Evolutionary conservation across 1,140 invertebrate genomes (phyloP), one percentile per base, ranked within the genome.

Genomic region (Leptinotarsa texana): DNA sequence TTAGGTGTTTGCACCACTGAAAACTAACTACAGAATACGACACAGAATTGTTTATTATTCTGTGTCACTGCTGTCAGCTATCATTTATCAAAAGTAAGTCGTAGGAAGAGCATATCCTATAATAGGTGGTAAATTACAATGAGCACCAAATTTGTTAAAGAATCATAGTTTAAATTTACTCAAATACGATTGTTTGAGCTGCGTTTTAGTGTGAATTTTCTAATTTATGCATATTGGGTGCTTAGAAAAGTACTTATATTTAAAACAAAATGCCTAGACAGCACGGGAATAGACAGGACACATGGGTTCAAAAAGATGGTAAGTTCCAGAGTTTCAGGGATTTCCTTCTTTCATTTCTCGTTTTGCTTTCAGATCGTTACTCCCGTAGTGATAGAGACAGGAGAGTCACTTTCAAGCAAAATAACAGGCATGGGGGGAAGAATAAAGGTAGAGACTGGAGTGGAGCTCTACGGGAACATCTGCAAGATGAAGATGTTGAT

Each of bases 401-500:
- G 71, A 74, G 73, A 69, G 89, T 90, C 42, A 88, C 86, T 75
- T 90, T 90, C 79, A 90, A 90, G 78, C 81, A 86, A 62, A 75
- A 80, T 22, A 72, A 70, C 17, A 78, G 61, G 57, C 72, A 85
- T 82, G 17, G 82, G 79, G n/a, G 84, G 81, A 76, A 87, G 85
- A 75, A 86, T 84, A 79, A 86, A 86, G 74, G 87, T 81, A 79
- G 82, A 82, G 74, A 85, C 77, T 77, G 87, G 84, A 84, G 85
- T 21, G 80, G 84, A 66, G 80, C 85, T 17, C 74, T 87, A 1
- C 85, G 86, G 69, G 72, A 86, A 22, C 79, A 85, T 75, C 71
- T 88, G 8, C 80, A 88, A 57, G 89, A 90, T 77, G 89, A 89
- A 78, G 89, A 90, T 75, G 87, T 90, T 80, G 88, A 90, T 75